These are phyloP conservation scores for Ascidia mentula DNA, from an alignment of 23 tunicate genomes.

Conservation along the genomic window DNA sequence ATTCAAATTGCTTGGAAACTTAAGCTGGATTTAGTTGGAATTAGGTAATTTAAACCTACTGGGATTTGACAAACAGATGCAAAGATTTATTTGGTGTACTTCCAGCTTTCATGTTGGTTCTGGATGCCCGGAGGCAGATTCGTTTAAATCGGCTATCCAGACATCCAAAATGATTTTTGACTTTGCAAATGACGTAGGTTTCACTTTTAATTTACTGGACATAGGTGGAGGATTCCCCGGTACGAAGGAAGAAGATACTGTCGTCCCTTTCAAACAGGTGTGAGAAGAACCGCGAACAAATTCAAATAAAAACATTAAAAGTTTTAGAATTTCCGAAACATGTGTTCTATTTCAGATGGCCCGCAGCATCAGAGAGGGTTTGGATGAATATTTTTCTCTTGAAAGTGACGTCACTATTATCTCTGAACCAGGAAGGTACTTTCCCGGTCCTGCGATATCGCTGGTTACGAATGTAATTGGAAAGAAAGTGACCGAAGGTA, in stretches of 20 bases:
- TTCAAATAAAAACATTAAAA: no score
- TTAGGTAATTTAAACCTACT: not conserved
- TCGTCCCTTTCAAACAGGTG: no score
- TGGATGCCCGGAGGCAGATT: slow-evolving; percentile 34
- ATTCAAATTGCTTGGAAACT: not conserved
- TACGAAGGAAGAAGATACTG: not conserved
- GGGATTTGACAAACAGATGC: not conserved
- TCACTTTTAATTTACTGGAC: slow-evolving; percentile 25
- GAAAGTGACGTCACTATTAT: slow-evolving; percentile 20
- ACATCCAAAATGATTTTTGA: slow-evolving; percentile 18
- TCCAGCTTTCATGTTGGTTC: slow-evolving; percentile 61
- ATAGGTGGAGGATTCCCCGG: slow-evolving; percentile 69
- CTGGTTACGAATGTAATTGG: slow-evolving; percentile 44
- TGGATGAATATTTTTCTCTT: slow-evolving; percentile 21
- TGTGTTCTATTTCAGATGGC: no score
- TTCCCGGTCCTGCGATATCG: slow-evolving; percentile 30
- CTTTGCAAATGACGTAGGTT: slow-evolving; percentile 26
- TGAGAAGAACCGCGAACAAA: no score
- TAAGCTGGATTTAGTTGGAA: not conserved
- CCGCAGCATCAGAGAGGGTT: not conserved
- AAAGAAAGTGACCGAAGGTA: slow-evolving; percentile 1
- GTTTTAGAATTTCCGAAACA: no score
- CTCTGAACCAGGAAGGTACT: slow-evolving; percentile 59
- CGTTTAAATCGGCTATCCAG: slow-evolving; percentile 34
- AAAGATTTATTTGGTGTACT: not conserved